phyloP scores from a whole-genome alignment of 2,888 invertebrate species.

The Notodonta ziczac region DNA sequence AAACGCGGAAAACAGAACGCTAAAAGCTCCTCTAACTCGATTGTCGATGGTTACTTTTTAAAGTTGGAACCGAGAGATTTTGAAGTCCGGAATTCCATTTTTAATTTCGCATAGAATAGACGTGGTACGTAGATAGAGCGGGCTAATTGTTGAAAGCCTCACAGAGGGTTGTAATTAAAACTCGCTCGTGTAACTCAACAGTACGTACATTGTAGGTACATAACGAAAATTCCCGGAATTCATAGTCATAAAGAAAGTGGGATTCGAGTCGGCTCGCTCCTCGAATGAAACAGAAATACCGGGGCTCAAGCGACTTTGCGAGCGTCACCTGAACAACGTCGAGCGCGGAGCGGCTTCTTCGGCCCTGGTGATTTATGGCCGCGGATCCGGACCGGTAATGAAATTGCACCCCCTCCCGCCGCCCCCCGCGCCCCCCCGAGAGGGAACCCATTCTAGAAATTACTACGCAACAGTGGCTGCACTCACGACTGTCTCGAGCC shows the following conservation, averaged over 20 bases:
- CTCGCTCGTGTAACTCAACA: conserved; percentile 58
- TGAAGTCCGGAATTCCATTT: conserved; percentile 34
- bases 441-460: conserved; percentile 80
- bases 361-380: conserved; percentile 84
- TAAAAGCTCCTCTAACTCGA: conserved; percentile 83
- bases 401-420: conserved; percentile 82
- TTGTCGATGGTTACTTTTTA: conserved; percentile 77
- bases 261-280: conserved; percentile 60
- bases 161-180: conserved; percentile 72
- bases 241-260: conserved; percentile 79
- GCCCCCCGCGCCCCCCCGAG: conserved; percentile 37
- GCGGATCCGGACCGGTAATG: conserved; percentile 84
- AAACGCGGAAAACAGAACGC: conserved; percentile 81
- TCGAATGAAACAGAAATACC: conserved; percentile 74
- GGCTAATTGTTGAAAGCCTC: conserved; percentile 63
- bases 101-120: conserved; percentile 27
- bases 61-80: conserved; percentile 57
- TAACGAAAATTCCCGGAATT: conserved; percentile 68
- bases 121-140: conserved; percentile 17
- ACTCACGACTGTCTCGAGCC: conserved; percentile 56
- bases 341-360: conserved; percentile 80
- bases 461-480: conserved; percentile 80
- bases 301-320: conserved; percentile 74
- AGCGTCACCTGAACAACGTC: conserved; percentile 83
- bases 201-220: conserved; percentile 21